Conservation (phyloP, 1,140 invertebrate genomes). For the Drosophila kurseongensis region DNA sequence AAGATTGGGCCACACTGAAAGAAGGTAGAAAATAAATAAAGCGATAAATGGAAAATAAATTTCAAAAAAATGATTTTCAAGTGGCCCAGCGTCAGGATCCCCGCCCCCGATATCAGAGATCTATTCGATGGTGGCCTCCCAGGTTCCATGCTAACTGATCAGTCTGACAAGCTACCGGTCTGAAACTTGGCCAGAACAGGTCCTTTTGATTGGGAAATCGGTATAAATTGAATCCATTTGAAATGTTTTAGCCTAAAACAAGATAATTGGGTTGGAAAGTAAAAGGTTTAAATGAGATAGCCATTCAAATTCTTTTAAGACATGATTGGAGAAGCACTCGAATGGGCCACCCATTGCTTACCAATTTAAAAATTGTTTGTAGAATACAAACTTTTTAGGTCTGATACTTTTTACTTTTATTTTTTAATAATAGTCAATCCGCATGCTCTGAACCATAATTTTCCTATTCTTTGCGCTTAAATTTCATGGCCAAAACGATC, state of each 20-base stretch:
- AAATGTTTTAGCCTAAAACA: slow-evolving; percentile 12
- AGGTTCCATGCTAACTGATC: neutral
- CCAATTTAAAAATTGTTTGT: no score
- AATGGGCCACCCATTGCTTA: neutral
- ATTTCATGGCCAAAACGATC: slow-evolving; percentile 44
- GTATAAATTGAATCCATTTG: slow-evolving; percentile 8
- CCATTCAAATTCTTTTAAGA: no score
- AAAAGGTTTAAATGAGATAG: no score
- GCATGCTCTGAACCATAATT: neutral
- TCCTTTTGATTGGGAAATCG: slow-evolving; percentile 4
- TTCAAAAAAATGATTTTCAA: slow-evolving; percentile 78
- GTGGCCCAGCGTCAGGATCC: slow-evolving; percentile 43
- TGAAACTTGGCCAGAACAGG: slow-evolving; percentile 12
- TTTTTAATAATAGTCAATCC: neutral
- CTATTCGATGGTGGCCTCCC: slow-evolving; percentile 22
- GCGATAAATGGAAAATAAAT: slow-evolving; percentile 81
- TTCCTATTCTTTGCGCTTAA: neutral
- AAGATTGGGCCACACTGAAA: slow-evolving; percentile 57
- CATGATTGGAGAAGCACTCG: neutral
- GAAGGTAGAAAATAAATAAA: slow-evolving; percentile 77
- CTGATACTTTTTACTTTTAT: no score
- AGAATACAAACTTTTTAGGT: no score
- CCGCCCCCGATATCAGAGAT: slow-evolving; percentile 8
- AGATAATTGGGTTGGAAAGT: slow-evolving; percentile 3
- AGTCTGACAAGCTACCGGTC: slow-evolving; percentile 21